Evolutionary conservation across 2,113 vertebrate genomes (phyloP), one percentile per base, ranked within the genome.

Genomic region (Lethenteron reissneri): DNA sequence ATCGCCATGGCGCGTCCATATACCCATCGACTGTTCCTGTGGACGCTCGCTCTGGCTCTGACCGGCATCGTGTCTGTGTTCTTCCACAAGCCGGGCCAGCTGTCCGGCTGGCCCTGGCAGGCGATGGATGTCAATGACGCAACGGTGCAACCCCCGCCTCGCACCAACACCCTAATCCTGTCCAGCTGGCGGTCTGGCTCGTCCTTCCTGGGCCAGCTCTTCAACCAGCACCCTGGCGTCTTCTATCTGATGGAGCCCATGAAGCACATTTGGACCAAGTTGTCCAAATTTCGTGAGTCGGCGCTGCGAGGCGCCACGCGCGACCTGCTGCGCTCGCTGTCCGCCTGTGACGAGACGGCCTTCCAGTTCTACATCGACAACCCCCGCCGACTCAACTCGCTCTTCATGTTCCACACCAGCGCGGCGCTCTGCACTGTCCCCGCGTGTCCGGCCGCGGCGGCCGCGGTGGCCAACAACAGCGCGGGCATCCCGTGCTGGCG

Each of bases 221-320:
- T 81, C 8, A 78, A 76, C 12, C 80, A 80, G 74, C 78, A 81
- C 74, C 78, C 78, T 0, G 76, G 79, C 12, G 79, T 81, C 74
- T 82, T 82, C 74, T 81, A 79, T 70, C 71, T 82, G 70, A 79
- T 77, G 77, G 81, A 82, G 58, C 81, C 79, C 0, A 79, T 77
- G 58, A 78, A 76, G 75, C 77, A 80, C 0, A 62, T 78, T 58
- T 80, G 75, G 74, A n/a, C 58, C 15, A 25, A 58, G 11, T 56
- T 74, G 13, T 10, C 15, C 7, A 17, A 19, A 56, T 41, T 13
- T 10, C 57, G 69, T 3, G 25, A 58, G 10, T 68, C 71, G 5
- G 14, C 56, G 19, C 58, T 74, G 11, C 74, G 72, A 14, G 58
- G 68, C 11, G 13, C n/a, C 3, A 1, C 71, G 71, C 15, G 69